These are phyloP conservation scores for Drosophila rellima DNA, from an alignment of 2,888 invertebrate genomes.

Conservation along the genomic window DNA sequence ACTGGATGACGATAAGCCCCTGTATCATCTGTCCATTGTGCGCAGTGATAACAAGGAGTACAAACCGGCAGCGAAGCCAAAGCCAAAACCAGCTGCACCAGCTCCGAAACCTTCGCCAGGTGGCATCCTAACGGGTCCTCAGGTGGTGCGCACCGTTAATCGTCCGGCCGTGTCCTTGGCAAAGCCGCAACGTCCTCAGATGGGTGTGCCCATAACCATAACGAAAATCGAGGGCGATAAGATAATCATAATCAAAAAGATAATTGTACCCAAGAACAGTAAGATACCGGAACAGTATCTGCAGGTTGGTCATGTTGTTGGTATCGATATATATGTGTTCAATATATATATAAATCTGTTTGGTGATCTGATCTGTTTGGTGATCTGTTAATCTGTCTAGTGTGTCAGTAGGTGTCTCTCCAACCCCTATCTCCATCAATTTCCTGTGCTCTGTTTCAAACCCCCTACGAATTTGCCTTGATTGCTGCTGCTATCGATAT, in stretches of 20 bases:
- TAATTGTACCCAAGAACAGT: constrained; percentile 85
- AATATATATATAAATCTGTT: constrained; percentile 21
- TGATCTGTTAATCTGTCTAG: constrained; percentile 45
- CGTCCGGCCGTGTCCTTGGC: constrained; percentile 50
- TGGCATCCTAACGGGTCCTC: constrained; percentile 83
- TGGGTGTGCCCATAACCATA: constrained; percentile 85
- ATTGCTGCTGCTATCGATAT: constrained; percentile 46
- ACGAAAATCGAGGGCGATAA: constrained; percentile 86
- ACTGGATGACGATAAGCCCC: constrained; percentile 84
- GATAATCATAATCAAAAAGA: constrained; percentile 86
- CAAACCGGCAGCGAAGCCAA: constrained; percentile 73
- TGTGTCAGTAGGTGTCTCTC: constrained; percentile 49
- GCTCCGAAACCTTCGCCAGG: constrained; percentile 76
- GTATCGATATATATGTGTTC: neutral
- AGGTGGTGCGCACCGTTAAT: constrained; percentile 57
- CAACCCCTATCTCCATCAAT: too few relatives aligned
- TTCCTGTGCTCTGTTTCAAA: constrained; percentile 50
- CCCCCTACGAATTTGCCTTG: constrained; percentile 60
- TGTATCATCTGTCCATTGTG: constrained; percentile 85
- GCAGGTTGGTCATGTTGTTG: constrained; percentile 82
- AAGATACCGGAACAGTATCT: constrained; percentile 85
- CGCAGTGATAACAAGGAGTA: constrained; percentile 82
- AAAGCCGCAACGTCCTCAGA: constrained; percentile 75
- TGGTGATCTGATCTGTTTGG: constrained; percentile 18
- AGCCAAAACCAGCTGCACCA: constrained; percentile 78